A percentile compares a stretch with the other conserved stretches of the same genome.
Conservation (phyloP, 1,140 invertebrate genomes). For the Drosophila equinoxialis region DNA sequence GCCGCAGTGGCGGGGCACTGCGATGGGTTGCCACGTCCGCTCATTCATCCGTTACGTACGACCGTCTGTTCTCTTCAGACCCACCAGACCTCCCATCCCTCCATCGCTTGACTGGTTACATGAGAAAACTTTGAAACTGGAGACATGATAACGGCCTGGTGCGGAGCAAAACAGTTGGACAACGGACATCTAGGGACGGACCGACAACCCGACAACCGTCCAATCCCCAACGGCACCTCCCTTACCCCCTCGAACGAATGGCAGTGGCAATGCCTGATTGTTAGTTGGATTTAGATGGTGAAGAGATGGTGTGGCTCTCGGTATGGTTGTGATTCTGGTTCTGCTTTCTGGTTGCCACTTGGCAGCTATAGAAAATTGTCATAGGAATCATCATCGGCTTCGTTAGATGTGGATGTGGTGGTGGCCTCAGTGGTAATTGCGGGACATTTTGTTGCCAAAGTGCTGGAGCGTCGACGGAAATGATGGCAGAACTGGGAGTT, state of each 20-base stretch:
- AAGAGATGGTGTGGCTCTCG: conserved; percentile 25
- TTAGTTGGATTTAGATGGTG: conserved; percentile 65
- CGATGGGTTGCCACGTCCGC: conserved; percentile 63
- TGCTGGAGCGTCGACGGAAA: conserved; percentile 63
- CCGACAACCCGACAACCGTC: conserved; percentile 24
- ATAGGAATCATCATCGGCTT: conserved; percentile 83
- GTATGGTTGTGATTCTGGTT: conserved; percentile 14
- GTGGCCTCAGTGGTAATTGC: conserved; percentile 83
- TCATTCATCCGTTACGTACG: conserved; percentile 72
- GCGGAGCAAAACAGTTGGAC: conserved; percentile 63
- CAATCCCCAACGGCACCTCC: conserved; percentile 56
- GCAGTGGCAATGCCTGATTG: conserved; percentile 79
- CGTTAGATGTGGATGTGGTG: conserved; percentile 71
- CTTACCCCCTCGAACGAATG: conserved; percentile 42
- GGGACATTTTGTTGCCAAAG: conserved; percentile 82
- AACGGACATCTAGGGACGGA: conserved; percentile 59
- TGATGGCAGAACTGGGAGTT: conserved; percentile 46
- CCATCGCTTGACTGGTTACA: conserved; percentile 58
- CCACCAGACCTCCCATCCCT: neutral
- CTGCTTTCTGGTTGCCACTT: conserved; percentile 66
- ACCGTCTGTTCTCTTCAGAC: conserved; percentile 40
- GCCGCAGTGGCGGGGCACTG: conserved; percentile 66
- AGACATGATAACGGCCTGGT: conserved; percentile 68
- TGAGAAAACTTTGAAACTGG: conserved; percentile 81
- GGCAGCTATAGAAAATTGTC: conserved; percentile 82